Percentiles rank a stretch among this genome's conserved stretches.
These are phyloP conservation scores for Listronotus bonariensis DNA, from an alignment of 1,140 invertebrate species.

Conservation along the genomic window DNA sequence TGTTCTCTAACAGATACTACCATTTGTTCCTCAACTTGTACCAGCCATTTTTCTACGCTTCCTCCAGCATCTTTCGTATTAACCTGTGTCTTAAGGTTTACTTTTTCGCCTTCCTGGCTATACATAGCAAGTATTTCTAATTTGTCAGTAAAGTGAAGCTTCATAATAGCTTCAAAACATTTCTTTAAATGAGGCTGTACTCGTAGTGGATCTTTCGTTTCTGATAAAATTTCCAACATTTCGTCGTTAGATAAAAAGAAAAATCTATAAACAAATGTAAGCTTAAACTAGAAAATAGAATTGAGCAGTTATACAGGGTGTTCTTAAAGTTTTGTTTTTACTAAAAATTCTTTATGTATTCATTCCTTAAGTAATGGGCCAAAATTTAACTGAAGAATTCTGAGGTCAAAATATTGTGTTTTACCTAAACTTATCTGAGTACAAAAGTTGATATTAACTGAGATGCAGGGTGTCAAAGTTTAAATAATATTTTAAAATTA, in stretches of 20 bases:
- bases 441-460: no score
- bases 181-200: constrained; percentile 93
- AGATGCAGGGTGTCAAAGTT: no score
- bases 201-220: constrained; percentile 84
- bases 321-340: no score
- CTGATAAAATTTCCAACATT: constrained; percentile 92
- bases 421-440: no score
- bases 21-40: constrained; percentile 85
- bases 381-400: no score
- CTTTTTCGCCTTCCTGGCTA: constrained; percentile 82
- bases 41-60: constrained; percentile 91
- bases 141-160: constrained; percentile 73
- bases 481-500: no score
- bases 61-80: constrained; percentile 80
- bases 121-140: constrained; percentile 84
- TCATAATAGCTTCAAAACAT: constrained; percentile 83
- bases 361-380: no score
- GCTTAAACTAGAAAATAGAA: no score
- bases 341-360: no score
- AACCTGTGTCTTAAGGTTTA: constrained; percentile 71
- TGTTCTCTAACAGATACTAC: constrained; percentile 72
- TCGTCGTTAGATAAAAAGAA: constrained; percentile 97
- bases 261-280: constrained; percentile 80
- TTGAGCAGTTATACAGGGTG: no score
- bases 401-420: no score